Conservation (phyloP, 2,888 invertebrate genomes). For the Thereva nobilitata region DNA sequence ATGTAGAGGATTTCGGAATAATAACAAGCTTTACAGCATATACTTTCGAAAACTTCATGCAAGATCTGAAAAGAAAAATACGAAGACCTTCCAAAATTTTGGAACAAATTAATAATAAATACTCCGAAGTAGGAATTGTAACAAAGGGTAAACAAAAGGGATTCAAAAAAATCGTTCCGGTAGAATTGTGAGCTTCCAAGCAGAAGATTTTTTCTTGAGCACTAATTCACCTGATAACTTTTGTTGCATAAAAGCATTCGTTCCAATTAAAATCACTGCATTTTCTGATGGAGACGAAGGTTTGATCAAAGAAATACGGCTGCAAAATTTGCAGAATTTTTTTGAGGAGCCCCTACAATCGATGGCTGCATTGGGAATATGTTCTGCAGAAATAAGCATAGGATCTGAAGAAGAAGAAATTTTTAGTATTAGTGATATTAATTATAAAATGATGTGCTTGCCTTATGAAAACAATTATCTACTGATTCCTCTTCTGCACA, state of each 20-base stretch:
- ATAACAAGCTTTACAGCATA: slow-evolving; percentile 38
- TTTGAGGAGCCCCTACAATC: neutral
- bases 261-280: slow-evolving; percentile 9
- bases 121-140: neutral
- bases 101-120: slow-evolving; percentile 17
- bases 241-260: slow-evolving; percentile 14
- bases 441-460: neutral
- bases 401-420: neutral
- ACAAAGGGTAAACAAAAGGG: slow-evolving; percentile 3
- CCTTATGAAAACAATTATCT: neutral
- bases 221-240: slow-evolving; percentile 2
- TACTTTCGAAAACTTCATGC: slow-evolving; percentile 37
- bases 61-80: slow-evolving; percentile 37
- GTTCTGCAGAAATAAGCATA: neutral
- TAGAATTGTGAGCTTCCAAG: neutral
- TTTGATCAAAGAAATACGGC: neutral
- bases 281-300: slow-evolving; percentile 1
- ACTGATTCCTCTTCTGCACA: slow-evolving; percentile 4
- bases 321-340: neutral
- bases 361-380: neutral
- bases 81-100: slow-evolving; percentile 6
- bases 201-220: slow-evolving; percentile 11
- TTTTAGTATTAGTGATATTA: slow-evolving; percentile 1
- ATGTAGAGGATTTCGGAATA: slow-evolving; percentile 35
- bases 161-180: slow-evolving; percentile 12